Evolutionary conservation across 2,797 vertebrate species (phyloP).

Genomic region (Heteromormyrus szaboi): DNA sequence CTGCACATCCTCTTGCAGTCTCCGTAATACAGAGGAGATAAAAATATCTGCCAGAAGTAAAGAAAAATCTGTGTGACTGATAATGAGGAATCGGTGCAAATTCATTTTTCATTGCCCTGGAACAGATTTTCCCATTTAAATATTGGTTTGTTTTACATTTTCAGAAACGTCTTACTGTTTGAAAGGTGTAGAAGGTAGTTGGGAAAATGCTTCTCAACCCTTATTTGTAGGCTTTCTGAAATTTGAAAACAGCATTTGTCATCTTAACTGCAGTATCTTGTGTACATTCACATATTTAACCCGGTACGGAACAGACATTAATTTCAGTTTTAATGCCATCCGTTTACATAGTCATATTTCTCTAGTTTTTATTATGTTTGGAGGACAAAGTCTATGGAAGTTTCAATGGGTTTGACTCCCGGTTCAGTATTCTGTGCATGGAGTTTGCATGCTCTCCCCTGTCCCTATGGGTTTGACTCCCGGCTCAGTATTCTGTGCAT

Average conservation of each 20-base stretch:
- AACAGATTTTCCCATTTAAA: background rate
- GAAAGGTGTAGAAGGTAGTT: background rate
- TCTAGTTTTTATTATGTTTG: background rate
- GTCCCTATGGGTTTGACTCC: background rate
- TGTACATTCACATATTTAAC: background rate
- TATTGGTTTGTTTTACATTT: background rate
- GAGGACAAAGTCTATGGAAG: background rate
- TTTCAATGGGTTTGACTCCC: background rate
- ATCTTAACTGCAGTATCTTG: background rate
- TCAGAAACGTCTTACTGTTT: background rate
- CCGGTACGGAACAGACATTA: background rate
- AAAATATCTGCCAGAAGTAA: background rate
- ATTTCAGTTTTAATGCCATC: background rate
- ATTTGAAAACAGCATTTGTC: background rate
- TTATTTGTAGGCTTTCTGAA: background rate
- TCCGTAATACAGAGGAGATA: background rate
- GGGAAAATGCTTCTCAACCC: background rate
- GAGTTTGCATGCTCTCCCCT: background rate
- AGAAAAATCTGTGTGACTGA: background rate
- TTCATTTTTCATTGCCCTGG: background rate
- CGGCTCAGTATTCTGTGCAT: no score
- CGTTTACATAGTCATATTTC: background rate
- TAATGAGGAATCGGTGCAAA: background rate
- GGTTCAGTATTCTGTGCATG: background rate
- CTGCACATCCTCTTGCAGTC: background rate